Evolutionary conservation across 2,888 invertebrate species (phyloP).

Genomic region (Eupithecia vulgata): DNA sequence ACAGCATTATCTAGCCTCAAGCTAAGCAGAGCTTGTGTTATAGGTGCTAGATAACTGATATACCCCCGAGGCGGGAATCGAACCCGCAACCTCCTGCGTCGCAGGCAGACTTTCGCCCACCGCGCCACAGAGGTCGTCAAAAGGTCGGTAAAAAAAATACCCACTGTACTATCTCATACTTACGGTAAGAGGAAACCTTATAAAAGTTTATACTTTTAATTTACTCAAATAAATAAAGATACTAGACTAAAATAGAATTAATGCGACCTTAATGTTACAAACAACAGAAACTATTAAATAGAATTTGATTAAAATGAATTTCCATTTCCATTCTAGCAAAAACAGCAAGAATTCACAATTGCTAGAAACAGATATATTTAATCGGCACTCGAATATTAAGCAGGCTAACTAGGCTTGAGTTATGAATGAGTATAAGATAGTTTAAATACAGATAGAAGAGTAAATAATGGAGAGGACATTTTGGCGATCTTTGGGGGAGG

Average conservation of each 20-base stretch:
- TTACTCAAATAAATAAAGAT: background rate
- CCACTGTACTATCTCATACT: too few species aligned
- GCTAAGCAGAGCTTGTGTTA: too few species aligned
- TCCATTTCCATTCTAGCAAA: conserved; percentile 24
- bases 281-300: background rate
- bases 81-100: too few species aligned
- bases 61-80: too few species aligned
- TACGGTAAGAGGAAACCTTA: background rate
- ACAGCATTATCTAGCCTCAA: too few species aligned
- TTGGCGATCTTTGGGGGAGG: background rate
- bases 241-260: background rate
- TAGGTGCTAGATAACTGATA: too few species aligned
- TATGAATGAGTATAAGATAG: conserved; percentile 19
- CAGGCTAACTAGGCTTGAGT: conserved; percentile 32
- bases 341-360: conserved; percentile 35
- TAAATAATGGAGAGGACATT: background rate
- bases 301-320: too few species aligned
- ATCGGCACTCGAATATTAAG: conserved; percentile 36
- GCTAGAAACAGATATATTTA: conserved; percentile 31
- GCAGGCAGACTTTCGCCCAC: too few species aligned
- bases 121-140: too few species aligned
- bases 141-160: too few species aligned
- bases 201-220: background rate
- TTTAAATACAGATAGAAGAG: background rate
- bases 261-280: background rate